Evolutionary conservation across 1,140 invertebrate species (phyloP).

Genomic region (Aphidius gifuensis): DNA sequence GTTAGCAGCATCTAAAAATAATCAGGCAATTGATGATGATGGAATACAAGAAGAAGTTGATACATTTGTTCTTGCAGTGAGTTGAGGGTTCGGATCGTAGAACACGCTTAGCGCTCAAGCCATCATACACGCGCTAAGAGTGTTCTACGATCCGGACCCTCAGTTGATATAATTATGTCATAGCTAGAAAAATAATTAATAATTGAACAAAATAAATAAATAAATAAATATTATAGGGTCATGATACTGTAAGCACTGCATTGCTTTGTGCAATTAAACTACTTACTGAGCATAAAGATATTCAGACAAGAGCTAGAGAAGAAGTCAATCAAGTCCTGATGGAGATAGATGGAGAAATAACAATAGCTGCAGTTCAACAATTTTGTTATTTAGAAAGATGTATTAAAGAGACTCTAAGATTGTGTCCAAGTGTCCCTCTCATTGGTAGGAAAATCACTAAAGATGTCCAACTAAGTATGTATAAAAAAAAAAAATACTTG

Average conservation of each 20-base stretch:
- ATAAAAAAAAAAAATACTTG: not conserved
- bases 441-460: constrained; percentile 51
- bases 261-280: constrained; percentile 61
- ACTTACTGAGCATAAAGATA: constrained; percentile 60
- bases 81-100: no score
- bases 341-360: constrained; percentile 23
- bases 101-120: no score
- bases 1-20: constrained; percentile 58
- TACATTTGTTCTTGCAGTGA: constrained; percentile 57
- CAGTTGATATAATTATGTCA: no score
- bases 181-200: not conserved
- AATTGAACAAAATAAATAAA: not conserved
- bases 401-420: constrained; percentile 62
- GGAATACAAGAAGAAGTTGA: constrained; percentile 80
- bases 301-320: constrained; percentile 52
- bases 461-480: constrained; percentile 41
- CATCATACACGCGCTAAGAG: no score
- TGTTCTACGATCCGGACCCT: no score
- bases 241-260: constrained; percentile 71
- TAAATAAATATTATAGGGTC: constrained; percentile 42
- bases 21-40: constrained; percentile 52
- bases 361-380: constrained; percentile 27
- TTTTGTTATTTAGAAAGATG: constrained; percentile 59
- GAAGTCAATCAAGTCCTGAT: constrained; percentile 29
- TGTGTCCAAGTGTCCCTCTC: constrained; percentile 61